A percentile compares a stretch with the other conserved stretches of the same genome.
phyloP scores from a whole-genome alignment of 2,888 invertebrate genomes.

The Callinectes sapidus region DNA sequence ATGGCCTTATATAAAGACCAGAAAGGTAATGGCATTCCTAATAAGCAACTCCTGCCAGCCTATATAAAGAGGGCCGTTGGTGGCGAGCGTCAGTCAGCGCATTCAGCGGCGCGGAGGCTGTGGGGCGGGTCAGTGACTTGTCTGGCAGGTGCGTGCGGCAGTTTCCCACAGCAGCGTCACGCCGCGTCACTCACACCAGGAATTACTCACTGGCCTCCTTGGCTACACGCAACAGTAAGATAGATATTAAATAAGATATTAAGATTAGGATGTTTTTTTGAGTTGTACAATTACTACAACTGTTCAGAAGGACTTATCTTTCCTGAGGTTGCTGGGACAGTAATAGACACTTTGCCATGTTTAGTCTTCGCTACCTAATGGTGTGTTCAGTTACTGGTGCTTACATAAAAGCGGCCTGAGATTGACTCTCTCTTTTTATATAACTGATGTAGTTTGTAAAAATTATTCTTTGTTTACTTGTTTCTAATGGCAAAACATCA shows the following conservation, averaged over 20 bases:
- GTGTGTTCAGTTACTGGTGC: too few species aligned
- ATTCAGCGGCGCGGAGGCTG: background rate
- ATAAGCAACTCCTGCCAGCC: conserved; percentile 17
- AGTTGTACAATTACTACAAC: background rate
- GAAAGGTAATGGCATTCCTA: conserved; percentile 6
- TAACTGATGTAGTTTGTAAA: too few species aligned
- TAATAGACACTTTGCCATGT: too few species aligned
- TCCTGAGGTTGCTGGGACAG: too few species aligned
- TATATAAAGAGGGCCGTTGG: conserved; percentile 18
- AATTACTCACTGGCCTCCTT: background rate
- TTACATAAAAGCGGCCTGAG: too few species aligned
- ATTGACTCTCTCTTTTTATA: too few species aligned
- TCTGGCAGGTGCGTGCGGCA: background rate
- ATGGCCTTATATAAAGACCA: background rate
- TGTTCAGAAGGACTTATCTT: too few species aligned
- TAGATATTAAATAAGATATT: background rate
- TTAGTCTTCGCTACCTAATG: too few species aligned
- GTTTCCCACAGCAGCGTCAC: background rate
- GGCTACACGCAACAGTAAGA: background rate
- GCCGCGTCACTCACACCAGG: background rate
- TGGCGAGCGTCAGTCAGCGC: conserved; percentile 26
- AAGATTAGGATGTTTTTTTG: background rate
- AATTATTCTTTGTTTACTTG: too few species aligned
- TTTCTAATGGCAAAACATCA: too few species aligned
- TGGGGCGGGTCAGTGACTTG: background rate